Conservation (phyloP, 1,140 invertebrate species). For the Cydia pomonella region DNA sequence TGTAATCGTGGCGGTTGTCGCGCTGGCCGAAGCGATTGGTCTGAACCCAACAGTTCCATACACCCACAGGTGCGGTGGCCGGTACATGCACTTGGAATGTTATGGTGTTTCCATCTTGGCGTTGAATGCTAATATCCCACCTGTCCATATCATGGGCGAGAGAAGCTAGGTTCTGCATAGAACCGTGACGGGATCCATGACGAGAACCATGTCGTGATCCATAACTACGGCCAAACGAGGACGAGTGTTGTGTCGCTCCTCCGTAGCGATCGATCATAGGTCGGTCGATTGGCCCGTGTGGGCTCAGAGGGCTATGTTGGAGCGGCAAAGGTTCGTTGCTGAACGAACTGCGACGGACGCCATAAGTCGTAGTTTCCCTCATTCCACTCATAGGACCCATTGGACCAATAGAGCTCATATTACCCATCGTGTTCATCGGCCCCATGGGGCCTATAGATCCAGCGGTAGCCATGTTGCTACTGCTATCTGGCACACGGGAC, state of each 20-base stretch:
- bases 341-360: slow-evolving; percentile 75
- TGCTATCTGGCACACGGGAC: slow-evolving; percentile 64
- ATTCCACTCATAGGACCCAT: slow-evolving; percentile 68
- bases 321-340: slow-evolving; percentile 71
- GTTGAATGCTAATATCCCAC: slow-evolving; percentile 83
- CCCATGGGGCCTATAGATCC: slow-evolving; percentile 46
- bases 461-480: slow-evolving; percentile 49
- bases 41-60: slow-evolving; percentile 85
- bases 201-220: slow-evolving; percentile 67
- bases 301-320: slow-evolving; percentile 76
- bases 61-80: slow-evolving; percentile 83
- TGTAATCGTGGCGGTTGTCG: slow-evolving; percentile 80
- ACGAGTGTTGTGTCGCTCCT: slow-evolving; percentile 59
- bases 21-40: slow-evolving; percentile 81
- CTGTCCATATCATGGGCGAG: slow-evolving; percentile 81
- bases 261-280: slow-evolving; percentile 69
- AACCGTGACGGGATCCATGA: slow-evolving; percentile 70
- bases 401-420: slow-evolving; percentile 54
- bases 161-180: slow-evolving; percentile 72
- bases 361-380: slow-evolving; percentile 70
- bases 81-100: slow-evolving; percentile 84
- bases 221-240: slow-evolving; percentile 63
- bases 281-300: slow-evolving; percentile 70
- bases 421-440: slow-evolving; percentile 39
- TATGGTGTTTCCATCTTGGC: slow-evolving; percentile 82